Evolutionary conservation across 2,113 vertebrate species (phyloP).

Genomic region (Platichthys flesus): DNA sequence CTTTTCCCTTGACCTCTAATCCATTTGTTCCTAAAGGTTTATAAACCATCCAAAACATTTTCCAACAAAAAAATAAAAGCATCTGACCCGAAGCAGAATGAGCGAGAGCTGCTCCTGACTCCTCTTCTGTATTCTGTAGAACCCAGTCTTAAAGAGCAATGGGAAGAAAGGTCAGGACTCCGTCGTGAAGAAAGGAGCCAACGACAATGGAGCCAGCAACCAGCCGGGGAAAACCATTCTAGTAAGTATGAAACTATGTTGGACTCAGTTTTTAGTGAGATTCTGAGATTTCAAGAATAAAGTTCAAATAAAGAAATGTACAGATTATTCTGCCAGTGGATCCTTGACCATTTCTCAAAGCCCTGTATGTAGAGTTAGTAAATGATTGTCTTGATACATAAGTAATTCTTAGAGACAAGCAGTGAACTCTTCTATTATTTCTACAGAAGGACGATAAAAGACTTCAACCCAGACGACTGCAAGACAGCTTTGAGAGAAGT

Average conservation of each 20-base stretch:
- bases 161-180: conserved; percentile 90
- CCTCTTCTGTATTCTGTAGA: conserved; percentile 70
- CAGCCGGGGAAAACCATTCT: conserved; percentile 68
- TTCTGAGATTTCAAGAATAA: neutral
- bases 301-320: neutral
- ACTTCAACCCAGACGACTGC: conserved; percentile 89
- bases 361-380: no score
- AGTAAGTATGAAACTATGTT: conserved; percentile 14
- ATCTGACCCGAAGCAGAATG: no score
- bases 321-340: neutral
- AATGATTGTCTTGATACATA: neutral
- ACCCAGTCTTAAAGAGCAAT: conserved; percentile 79
- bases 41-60: neutral
- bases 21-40: neutral
- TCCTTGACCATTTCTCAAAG: neutral
- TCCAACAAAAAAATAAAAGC: no score
- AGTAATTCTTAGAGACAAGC: neutral
- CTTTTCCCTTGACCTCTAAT: no score
- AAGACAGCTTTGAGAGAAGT: conserved; percentile 93
- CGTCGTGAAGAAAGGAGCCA: conserved; percentile 87
- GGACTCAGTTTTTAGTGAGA: conserved; percentile 18
- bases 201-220: conserved; percentile 84
- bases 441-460: conserved; percentile 92
- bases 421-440: neutral
- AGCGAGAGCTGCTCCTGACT: neutral